Evolutionary conservation across 2,888 invertebrate species (phyloP).

Genomic region (Euproctis similis): DNA sequence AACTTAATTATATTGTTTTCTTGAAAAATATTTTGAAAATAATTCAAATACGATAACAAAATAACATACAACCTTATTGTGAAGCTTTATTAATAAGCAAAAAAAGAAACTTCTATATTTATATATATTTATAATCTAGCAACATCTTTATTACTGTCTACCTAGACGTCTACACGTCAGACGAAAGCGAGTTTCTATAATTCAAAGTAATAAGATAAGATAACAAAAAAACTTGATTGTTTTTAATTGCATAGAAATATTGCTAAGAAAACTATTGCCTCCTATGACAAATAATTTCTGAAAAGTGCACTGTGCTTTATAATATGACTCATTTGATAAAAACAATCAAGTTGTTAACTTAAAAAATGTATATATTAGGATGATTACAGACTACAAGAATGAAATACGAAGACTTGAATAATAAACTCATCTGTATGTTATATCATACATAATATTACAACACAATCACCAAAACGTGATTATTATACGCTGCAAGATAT

Average conservation of each 20-base stretch:
- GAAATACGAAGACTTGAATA: constrained; percentile 22
- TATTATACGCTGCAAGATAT: not conserved
- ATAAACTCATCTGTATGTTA: constrained; percentile 25
- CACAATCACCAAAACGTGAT: constrained; percentile 5
- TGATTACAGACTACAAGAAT: constrained; percentile 42
- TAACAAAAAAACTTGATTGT: constrained; percentile 1
- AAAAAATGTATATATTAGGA: constrained; percentile 23
- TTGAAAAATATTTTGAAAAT: too few species aligned
- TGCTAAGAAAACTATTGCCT: too few species aligned
- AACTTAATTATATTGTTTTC: too few species aligned
- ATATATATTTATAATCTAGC: constrained; percentile 15
- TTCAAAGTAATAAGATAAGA: constrained; percentile 17
- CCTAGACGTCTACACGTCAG: constrained; percentile 8
- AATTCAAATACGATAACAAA: too few species aligned
- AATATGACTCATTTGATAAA: constrained; percentile 3
- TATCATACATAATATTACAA: constrained; percentile 28
- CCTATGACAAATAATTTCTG: not conserved
- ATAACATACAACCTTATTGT: constrained; percentile 51
- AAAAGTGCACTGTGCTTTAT: too few species aligned
- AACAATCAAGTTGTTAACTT: constrained; percentile 27
- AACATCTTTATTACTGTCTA: constrained; percentile 28
- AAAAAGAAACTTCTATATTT: constrained; percentile 23
- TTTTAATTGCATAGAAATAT: constrained; percentile 1
- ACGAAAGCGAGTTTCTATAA: constrained; percentile 44
- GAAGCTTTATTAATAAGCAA: constrained; percentile 53